Conservation (phyloP, 2,888 invertebrate genomes). For the Heliconius ethilla region DNA sequence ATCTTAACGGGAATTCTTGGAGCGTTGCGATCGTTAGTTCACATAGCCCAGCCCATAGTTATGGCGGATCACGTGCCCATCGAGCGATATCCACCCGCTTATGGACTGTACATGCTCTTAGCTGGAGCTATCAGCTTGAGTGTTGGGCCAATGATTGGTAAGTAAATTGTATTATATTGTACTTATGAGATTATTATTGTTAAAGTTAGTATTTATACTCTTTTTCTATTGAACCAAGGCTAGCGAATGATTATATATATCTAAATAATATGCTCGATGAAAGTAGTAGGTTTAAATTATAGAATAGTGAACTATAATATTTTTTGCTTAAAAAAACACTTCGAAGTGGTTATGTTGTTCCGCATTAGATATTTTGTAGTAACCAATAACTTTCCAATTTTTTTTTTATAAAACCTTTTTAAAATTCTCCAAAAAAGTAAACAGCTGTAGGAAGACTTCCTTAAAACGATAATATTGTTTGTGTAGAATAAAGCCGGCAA, state of each 20-base stretch:
- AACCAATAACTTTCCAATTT: not conserved
- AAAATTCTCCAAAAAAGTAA: not conserved
- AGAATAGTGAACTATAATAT: no score
- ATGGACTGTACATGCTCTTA: slow-evolving; percentile 84
- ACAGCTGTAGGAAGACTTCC: not conserved
- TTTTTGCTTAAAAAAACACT: no score
- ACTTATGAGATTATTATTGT: not conserved
- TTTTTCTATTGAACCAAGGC: no score
- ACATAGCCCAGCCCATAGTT: slow-evolving; percentile 84
- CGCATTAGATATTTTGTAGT: no score
- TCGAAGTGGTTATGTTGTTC: not conserved
- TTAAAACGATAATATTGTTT: slow-evolving; percentile 1
- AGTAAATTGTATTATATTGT: slow-evolving; percentile 11
- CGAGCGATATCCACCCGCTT: slow-evolving; percentile 85
- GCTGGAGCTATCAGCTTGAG: slow-evolving; percentile 82
- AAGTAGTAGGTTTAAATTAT: not conserved
- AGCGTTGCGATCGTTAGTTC: slow-evolving; percentile 82
- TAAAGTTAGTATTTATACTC: no score
- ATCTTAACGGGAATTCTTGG: slow-evolving; percentile 80
- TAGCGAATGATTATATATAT: not conserved
- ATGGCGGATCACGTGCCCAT: slow-evolving; percentile 84
- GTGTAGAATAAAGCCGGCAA: not conserved
- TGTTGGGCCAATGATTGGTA: slow-evolving; percentile 82
- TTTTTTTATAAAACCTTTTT: not conserved
- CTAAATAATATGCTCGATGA: not conserved